Evolutionary conservation across 2,113 vertebrate genomes (phyloP), one percentile per base, ranked within the genome.

Genomic region (Datnioides undecimradiatus): DNA sequence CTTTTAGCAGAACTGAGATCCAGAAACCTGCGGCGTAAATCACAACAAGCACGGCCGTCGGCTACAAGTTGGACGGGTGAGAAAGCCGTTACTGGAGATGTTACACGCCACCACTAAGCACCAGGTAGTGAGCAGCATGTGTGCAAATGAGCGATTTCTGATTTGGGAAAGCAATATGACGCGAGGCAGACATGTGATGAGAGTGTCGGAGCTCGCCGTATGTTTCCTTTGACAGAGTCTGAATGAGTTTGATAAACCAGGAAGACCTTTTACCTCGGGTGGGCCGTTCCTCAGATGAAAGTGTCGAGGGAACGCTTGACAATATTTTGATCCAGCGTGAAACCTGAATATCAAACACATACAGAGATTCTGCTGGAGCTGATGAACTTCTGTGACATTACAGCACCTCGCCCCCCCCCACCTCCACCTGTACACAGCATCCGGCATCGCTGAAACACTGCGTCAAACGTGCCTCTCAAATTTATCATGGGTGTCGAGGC

Each of bases 1-100:
- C 76, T 79, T 87, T 87, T 69, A 86, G 86, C 82, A 65, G 40
- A 80, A 76, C 79, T 74, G 80, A 77, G 79, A 91, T 89, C 87
- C 88, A 85, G 87, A 82, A 84, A 63, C 77, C 83, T 78, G 88
- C 33, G 21, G 86, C 48, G 87, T 87, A 84, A 86, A 88, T 88
- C 90, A 91, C 87, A 87, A 86, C 90, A 80, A 85, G 74, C 84
- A 72, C 68, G 81, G 70, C 80, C 86, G 55, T 88, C 83, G 82
- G 62, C 64, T 70, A 55, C 82, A 49, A 86, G 81, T 85, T 80
- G 69, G 63, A 76, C 68, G 66, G 57, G 79, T 74, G 64, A 83
- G 74, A 89, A 86, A 87, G 60, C 52, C 73, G 77, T 92, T 80
- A 76, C 73, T 84, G 8, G 65, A 80, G 62, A 91, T 73, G 79